Conservation (phyloP, 2,888 invertebrate species). For the Spilosoma lubricipeda region DNA sequence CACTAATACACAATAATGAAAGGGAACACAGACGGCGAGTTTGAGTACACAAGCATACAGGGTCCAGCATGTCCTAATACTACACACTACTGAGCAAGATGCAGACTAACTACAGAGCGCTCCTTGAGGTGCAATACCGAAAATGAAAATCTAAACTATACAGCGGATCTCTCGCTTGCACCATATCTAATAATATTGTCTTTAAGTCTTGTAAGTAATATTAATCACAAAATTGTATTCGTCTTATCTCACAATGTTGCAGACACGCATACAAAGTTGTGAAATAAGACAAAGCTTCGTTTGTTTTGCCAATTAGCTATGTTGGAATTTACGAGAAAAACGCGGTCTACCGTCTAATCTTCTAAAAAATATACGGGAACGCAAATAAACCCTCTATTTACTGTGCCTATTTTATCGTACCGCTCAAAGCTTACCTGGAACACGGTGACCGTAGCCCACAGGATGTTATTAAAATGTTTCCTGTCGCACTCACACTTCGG, state of each 20-base stretch:
- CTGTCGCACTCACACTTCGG: constrained; percentile 98
- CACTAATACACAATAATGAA: constrained; percentile 74
- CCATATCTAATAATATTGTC: constrained; percentile 47
- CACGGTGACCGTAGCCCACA: constrained; percentile 98
- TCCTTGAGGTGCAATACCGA: constrained; percentile 70
- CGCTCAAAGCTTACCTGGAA: constrained; percentile 94
- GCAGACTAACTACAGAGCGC: constrained; percentile 81
- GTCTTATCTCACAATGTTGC: constrained; percentile 58
- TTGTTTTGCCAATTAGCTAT: constrained; percentile 42
- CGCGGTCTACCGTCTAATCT: constrained; percentile 73
- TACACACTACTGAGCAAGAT: constrained; percentile 77
- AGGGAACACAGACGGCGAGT: constrained; percentile 80
- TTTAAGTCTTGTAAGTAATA: constrained; percentile 37
- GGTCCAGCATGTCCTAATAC: constrained; percentile 73
- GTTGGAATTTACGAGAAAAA: constrained; percentile 72
- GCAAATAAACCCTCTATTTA: constrained; percentile 81
- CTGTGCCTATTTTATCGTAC: constrained; percentile 73
- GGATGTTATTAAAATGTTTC: constrained; percentile 99
- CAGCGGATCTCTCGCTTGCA: constrained; percentile 75
- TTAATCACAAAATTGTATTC: constrained; percentile 36
- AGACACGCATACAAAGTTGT: constrained; percentile 47
- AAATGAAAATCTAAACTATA: constrained; percentile 55
- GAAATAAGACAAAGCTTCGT: constrained; percentile 60
- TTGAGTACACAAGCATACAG: constrained; percentile 83
- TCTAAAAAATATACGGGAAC: constrained; percentile 77